phyloP scores from a whole-genome alignment of 1,140 invertebrate species.

The Ceratina australensis region DNA sequence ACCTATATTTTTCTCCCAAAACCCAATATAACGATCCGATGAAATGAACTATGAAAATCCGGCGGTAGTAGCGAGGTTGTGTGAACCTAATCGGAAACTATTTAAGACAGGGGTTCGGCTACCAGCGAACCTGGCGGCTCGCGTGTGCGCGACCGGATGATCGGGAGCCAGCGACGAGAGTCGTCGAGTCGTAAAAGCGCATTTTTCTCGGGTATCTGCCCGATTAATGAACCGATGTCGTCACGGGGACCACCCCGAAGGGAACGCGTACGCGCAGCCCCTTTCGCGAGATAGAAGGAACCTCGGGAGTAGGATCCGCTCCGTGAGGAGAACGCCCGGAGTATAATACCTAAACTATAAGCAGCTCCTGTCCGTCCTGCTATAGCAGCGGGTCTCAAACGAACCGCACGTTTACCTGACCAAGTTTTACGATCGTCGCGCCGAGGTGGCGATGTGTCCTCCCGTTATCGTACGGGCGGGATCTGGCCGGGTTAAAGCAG shows the following conservation, averaged over 20 bases:
- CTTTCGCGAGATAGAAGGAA: conserved; percentile 67
- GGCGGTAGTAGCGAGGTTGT: neutral
- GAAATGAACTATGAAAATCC: neutral
- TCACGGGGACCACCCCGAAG: conserved; percentile 74
- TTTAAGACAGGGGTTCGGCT: neutral
- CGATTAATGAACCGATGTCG: conserved; percentile 79
- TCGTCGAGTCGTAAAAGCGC: conserved; percentile 65
- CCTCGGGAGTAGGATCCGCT: no score
- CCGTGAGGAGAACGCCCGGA: conserved; percentile 49
- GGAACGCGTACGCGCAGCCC: conserved; percentile 70
- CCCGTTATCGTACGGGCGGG: conserved; percentile 76
- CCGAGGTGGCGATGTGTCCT: conserved; percentile 79
- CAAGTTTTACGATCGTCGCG: conserved; percentile 80
- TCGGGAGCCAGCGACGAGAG: conserved; percentile 46
- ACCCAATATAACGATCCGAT: no score
- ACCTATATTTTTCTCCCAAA: no score
- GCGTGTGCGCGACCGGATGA: conserved; percentile 24
- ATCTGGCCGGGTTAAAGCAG: conserved; percentile 70
- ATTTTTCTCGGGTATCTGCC: conserved; percentile 74
- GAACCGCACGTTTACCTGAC: conserved; percentile 76
- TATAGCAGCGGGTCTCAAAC: conserved; percentile 70
- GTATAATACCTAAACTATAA: conserved; percentile 75
- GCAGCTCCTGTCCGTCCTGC: conserved; percentile 70
- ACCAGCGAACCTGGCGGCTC: neutral
- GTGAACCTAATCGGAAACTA: conserved; percentile 10